Base-by-base conservation (phyloP, 2,113 vertebrate species). In the Hiodon alosoides region DNA sequence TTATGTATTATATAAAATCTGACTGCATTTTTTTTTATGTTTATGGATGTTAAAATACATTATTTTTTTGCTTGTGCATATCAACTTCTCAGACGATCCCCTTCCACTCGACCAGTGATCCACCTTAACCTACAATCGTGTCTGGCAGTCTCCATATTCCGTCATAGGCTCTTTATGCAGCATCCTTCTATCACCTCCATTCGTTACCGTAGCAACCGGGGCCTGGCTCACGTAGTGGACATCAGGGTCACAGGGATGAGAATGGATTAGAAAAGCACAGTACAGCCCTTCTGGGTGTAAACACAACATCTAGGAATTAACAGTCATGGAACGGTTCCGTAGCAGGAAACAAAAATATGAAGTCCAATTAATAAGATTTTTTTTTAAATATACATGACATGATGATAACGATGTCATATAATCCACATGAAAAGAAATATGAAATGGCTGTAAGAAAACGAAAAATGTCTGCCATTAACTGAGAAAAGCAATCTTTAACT, bases 121-220 rank as follows among this genome's bases (percentile, higher is more conserved):
- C 84, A 83, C 81, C 84, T 83, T 85, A 83, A 85, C 69, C 73
- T 70, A 62, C 67, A 53, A 67, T 69, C 46, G 53, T 60, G 66
- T 75, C 47, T 69, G 61, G 61, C 67, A 46, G 14, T 58, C 47
- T 52, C 71, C 67, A 71, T 57, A 78, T 78, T 80, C 81, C 84
- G 80, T 79, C 78, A 85, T 83, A 82, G 57, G 68, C 76, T 80
- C 77, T 52, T 17, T 79, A 73, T 80, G 79, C 80, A 77, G 81
- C 83, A 82, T 81, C 74, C 75, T 67, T 74, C 16, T 60, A 52
- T 73, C 76, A 51, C 78, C 80, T 69, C 71, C 77, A 72, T 57
- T 55, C 5, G 81, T 85, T 83, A 72, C 82, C 81, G 59, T 80
- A 67, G 81, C 79, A 82, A 85, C 82, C 47, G 73, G n/a, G 58